Evolutionary conservation across 1,140 invertebrate species (phyloP), one percentile per base, ranked within the genome.

Genomic region (Aricia agestis): DNA sequence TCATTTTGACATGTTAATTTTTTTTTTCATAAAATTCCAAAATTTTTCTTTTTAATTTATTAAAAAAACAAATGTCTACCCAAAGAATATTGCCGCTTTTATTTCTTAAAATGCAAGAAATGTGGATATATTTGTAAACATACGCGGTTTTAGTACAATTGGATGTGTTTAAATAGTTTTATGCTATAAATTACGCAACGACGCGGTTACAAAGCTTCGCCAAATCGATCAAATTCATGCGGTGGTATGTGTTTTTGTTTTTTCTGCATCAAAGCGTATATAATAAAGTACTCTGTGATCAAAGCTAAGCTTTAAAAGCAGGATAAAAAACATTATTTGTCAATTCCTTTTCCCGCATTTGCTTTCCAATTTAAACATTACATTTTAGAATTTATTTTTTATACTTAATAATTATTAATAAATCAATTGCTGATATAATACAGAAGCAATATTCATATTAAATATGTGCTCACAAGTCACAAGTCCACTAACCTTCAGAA

Each of bases 11-110:
- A 25, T 63, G 17, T 63, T 63, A 6, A 63, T 63, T 63, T 63
- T 63, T 61, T 63, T 63, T 63, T 63, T 63, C 59, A 19, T 63
- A 19, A 19, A 63, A 63, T 63, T 63, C 59, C 59, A 63, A 19
- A 63, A 63, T 63, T 63, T 63, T 63, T 25, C 59, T 63, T 63
- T 63, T 63, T 63, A 11, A 63, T 63, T 63, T 63, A 18, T 19
- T 10, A 63, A 63, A 63, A 63, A 63, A 63, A 63, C 18, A 63
- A 63, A 63, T 63, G 59, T 63, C 59, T 63, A 17, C 45, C 6
- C 58, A 10, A 63, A 63, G 18, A 63, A 19, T 63, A 63, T 63
- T 63, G 59, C 59, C 59, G 59, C 59, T 63, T 63, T 63, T 63
- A 63, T 63, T 63, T 25, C 45, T 2, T 15, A 15, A 13, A 52